phyloP scores from a whole-genome alignment of 2,888 invertebrate genomes.

The Mactromeris polynyma region DNA sequence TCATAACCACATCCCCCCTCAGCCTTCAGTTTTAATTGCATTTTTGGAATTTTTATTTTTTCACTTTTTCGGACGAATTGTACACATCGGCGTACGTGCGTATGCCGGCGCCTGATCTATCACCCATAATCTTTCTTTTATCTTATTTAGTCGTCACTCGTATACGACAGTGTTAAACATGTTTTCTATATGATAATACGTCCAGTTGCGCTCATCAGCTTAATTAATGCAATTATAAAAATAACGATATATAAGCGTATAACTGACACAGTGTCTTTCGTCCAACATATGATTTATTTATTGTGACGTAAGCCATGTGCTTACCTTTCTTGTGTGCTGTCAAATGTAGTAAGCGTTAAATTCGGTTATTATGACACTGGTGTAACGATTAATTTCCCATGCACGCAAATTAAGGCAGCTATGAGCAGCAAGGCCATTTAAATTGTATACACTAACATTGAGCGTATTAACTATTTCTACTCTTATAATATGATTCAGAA shows the following conservation, averaged over 20 bases:
- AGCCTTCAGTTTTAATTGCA: no score
- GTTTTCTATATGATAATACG: not conserved
- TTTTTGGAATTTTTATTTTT: no score
- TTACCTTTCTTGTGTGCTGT: not conserved
- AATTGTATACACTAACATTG: not conserved
- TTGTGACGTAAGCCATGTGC: not conserved
- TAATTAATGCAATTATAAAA: conserved; percentile 10
- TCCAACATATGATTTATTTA: not conserved
- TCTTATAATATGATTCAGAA: not conserved
- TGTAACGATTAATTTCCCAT: not conserved
- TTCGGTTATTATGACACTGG: not conserved
- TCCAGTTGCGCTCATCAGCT: not conserved
- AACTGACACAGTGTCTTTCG: not conserved
- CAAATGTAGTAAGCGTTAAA: not conserved
- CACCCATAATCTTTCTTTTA: not conserved
- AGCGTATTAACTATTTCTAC: not conserved
- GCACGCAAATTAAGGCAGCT: not conserved
- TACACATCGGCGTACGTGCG: not conserved
- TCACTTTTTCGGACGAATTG: no score
- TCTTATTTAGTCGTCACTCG: not conserved
- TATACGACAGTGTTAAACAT: not conserved
- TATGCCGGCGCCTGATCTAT: no score
- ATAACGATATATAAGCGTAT: not conserved
- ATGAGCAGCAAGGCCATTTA: not conserved
- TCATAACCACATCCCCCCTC: no score